Conservation (phyloP, 2,797 vertebrate genomes). For the Adelosebastes latens region DNA sequence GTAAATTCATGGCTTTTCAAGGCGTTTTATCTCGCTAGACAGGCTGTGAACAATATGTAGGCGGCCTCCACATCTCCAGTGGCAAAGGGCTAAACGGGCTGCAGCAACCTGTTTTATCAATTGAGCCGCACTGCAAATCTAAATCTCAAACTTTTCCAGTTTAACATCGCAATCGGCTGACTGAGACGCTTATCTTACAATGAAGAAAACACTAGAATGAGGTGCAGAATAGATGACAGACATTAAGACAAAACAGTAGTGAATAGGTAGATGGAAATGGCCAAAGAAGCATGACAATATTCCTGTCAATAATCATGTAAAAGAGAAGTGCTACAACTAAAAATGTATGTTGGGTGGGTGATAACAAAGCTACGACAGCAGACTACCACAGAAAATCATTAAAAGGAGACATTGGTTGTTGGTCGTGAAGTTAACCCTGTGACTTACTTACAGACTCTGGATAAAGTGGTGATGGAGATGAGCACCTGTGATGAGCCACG, state of each 20-base stretch:
- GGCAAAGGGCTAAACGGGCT: background rate
- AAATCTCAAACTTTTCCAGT: background rate
- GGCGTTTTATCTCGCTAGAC: background rate
- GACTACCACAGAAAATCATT: too few species aligned
- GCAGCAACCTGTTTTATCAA: background rate
- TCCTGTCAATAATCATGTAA: background rate
- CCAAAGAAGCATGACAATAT: background rate
- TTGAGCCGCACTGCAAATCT: background rate
- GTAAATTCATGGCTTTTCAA: background rate
- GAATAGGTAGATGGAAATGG: background rate
- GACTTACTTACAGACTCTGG: conserved; percentile 85
- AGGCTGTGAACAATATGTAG: background rate
- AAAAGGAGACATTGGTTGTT: background rate
- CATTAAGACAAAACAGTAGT: too few species aligned
- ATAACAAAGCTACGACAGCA: too few species aligned
- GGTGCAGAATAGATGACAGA: background rate
- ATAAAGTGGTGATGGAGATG: conserved; percentile 99
- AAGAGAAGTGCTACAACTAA: too few species aligned
- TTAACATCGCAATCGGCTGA: too few species aligned
- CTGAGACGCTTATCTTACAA: background rate
- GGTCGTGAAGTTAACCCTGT: background rate
- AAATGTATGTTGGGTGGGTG: too few species aligned
- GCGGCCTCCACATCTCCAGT: background rate
- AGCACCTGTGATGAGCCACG: conserved; percentile 98
- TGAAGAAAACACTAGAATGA: background rate